phyloP scores from a whole-genome alignment of 2,888 invertebrate genomes.

The Amiota communis region DNA sequence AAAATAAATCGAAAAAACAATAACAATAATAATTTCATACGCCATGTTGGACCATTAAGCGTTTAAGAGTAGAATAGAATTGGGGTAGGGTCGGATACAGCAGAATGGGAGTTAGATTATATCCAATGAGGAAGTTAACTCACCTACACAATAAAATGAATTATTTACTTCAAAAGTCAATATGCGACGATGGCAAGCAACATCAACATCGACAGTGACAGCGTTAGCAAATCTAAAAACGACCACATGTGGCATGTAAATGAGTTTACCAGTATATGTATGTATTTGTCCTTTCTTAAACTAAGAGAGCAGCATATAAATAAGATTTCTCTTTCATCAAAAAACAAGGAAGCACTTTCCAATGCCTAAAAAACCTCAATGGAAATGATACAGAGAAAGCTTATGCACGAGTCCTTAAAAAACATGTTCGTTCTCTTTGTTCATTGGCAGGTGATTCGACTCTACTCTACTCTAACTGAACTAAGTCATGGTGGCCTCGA shows the following conservation, averaged over 20 bases:
- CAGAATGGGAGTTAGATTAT: no score
- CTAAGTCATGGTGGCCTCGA: conserved; percentile 1
- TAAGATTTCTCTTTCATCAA: conserved; percentile 3
- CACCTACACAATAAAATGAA: conserved; percentile 13
- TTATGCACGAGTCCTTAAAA: neutral
- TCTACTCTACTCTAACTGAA: neutral
- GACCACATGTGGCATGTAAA: conserved; percentile 26
- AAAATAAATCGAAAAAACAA: conserved; percentile 9
- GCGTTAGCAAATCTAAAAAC: neutral
- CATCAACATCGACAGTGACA: neutral
- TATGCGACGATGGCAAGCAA: neutral
- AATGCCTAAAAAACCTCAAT: no score
- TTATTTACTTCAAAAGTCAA: conserved; percentile 17
- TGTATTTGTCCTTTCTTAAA: no score
- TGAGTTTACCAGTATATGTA: neutral
- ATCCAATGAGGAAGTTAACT: neutral
- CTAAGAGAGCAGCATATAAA: neutral
- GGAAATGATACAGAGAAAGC: neutral
- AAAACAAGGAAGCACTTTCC: neutral
- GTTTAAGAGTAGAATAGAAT: no score
- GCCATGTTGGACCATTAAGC: conserved; percentile 2
- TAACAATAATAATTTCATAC: conserved; percentile 9
- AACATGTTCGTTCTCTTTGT: neutral
- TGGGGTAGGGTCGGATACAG: neutral
- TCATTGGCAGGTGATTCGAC: neutral